phyloP scores from a whole-genome alignment of 1,140 invertebrate species.

The Triops longicaudatus region DNA sequence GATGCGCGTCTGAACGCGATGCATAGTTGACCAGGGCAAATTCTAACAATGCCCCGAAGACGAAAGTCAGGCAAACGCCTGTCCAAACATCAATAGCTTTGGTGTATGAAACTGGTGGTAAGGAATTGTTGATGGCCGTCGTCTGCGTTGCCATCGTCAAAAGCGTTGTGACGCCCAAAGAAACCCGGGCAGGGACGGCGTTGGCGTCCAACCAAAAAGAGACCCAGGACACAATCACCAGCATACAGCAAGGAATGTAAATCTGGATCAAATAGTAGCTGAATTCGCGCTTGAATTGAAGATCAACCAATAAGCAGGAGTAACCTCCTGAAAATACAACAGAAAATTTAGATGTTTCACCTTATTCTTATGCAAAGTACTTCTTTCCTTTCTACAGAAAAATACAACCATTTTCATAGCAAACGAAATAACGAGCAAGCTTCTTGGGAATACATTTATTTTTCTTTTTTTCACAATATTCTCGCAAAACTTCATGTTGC shows the following conservation, averaged over 20 bases:
- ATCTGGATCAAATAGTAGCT: constrained; percentile 48
- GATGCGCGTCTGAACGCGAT: constrained; percentile 41
- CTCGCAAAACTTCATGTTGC: too few species aligned
- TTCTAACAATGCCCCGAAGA: constrained; percentile 48
- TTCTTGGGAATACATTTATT: too few species aligned
- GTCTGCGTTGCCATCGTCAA: constrained; percentile 50
- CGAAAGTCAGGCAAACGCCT: constrained; percentile 49
- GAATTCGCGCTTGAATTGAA: constrained; percentile 46
- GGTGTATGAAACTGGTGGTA: constrained; percentile 47
- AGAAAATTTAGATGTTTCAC: background rate
- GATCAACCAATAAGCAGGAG: constrained; percentile 45
- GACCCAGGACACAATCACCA: constrained; percentile 51
- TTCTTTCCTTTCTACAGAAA: background rate
- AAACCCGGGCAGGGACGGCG: constrained; percentile 46
- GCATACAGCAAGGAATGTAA: constrained; percentile 46
- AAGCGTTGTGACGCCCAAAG: constrained; percentile 48
- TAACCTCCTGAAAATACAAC: constrained; percentile 42
- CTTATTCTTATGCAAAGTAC: background rate
- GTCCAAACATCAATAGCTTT: constrained; percentile 51
- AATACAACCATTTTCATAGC: too few species aligned
- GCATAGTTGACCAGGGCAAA: constrained; percentile 52
- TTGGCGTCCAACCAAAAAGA: constrained; percentile 49
- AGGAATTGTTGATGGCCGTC: constrained; percentile 43
- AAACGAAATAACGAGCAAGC: too few species aligned
- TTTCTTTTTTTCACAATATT: too few species aligned